Evolutionary conservation across 2,113 vertebrate genomes (phyloP).

Genomic region (Anoura caudifer): DNA sequence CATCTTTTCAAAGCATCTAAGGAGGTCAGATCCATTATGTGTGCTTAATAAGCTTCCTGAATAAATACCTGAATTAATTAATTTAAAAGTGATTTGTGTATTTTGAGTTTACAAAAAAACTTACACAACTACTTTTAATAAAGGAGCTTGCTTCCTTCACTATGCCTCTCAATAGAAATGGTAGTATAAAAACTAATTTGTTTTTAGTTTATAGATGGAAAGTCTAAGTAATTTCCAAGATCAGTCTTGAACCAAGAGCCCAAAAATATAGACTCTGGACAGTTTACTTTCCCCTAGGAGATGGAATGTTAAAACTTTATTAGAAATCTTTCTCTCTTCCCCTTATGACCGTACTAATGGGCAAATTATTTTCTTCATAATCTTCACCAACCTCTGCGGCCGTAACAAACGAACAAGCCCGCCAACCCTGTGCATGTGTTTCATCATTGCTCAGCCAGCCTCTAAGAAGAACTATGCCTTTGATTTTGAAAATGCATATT

Average conservation of each 20-base stretch:
- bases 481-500: not conserved
- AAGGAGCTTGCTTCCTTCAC: not conserved
- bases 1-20: not conserved
- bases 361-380: not conserved
- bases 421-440: not conserved
- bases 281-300: not conserved
- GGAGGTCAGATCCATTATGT: not conserved
- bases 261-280: not conserved
- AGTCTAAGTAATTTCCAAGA: not conserved
- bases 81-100: not conserved
- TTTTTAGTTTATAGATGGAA: not conserved
- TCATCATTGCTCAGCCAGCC: not conserved
- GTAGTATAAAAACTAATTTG: not conserved
- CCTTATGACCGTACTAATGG: not conserved
- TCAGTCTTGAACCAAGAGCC: not conserved
- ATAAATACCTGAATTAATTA: conserved; percentile 9
- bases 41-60: not conserved
- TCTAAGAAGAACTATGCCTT: not conserved
- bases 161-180: not conserved
- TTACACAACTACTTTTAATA: not conserved
- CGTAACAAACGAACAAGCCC: not conserved
- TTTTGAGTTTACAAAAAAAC: conserved; percentile 18
- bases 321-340: not conserved
- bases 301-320: not conserved
- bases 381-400: not conserved